Evolutionary conservation across 2,797 vertebrate genomes (phyloP), one percentile per base, ranked within the genome.

Genomic region (Carcharodon carcharias): DNA sequence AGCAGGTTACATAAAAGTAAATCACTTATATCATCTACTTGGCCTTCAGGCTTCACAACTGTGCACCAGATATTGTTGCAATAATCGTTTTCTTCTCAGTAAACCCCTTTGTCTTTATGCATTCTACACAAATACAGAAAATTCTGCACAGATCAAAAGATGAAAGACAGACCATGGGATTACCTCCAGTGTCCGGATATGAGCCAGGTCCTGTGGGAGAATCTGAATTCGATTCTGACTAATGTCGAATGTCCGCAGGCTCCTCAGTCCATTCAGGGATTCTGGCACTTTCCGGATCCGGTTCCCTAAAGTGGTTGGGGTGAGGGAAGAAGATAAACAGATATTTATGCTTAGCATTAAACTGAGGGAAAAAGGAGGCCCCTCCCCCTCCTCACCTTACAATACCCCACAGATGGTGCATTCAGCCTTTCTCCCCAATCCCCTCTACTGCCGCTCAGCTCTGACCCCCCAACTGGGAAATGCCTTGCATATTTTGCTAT

Each of bases 141-240:
- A 45, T 45, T 23, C n/a, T 45, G 91, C 61, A 45, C 7, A 40
- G 58, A 63, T 61, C 5, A 61, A 91, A 61, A 65, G 58, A 65
- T 23, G 5, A 65, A 93, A 23, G 21, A 26, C 61, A 67, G 35
- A 28, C 61, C 31, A 54, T 3, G 35, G 50, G 45, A 45, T 50
- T 96, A 99, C 99, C 98, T 99, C 98, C 50, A 99, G 97, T 0
- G 98, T 98, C 23, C 98, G 98, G 96, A 98, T 96, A 2, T 98
- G 97, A 0, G 98, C 99, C 97, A 99, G 97, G 0, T 87, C 96
- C 96, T 97, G 97, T 0, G 99, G 99, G 96, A 99, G 97, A 56
- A 98, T 97, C 82, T 54, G 97, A 45, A 99, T 97, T n/a, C 26
- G 87, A 5, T 99, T 99, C 89, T 98, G 98, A 0, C 98, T 98